These are phyloP conservation scores for Drosophila setifemur DNA, from an alignment of 1,140 invertebrate genomes.

Conservation along the genomic window DNA sequence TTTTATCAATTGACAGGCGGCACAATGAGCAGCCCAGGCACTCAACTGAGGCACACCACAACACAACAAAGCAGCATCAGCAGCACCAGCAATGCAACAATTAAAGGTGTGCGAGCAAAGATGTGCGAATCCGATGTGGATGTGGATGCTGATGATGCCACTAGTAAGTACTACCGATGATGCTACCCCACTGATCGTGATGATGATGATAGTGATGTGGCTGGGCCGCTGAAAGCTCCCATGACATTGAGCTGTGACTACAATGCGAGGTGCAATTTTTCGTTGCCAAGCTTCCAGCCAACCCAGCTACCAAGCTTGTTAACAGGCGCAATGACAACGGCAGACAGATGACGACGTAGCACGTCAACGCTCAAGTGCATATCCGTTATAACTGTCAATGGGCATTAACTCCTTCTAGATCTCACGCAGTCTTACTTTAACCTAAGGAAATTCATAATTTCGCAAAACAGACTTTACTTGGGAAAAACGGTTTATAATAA, in stretches of 20 bases:
- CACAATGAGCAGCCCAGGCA: conserved; percentile 63
- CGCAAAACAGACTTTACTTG: too few relatives aligned
- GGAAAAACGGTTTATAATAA: too few relatives aligned
- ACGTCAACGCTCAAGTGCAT: conserved; percentile 74
- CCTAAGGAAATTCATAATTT: background rate
- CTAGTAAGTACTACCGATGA: conserved; percentile 4
- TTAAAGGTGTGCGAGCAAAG: conserved; percentile 63
- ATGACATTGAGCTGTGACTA: conserved; percentile 72
- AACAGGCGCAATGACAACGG: conserved; percentile 57
- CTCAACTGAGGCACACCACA: conserved; percentile 62
- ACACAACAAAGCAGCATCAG: conserved; percentile 9
- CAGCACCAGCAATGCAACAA: conserved; percentile 60
- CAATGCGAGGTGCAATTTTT: conserved; percentile 58
- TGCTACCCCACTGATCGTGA: conserved; percentile 13
- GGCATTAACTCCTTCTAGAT: conserved; percentile 36
- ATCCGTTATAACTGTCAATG: conserved; percentile 75
- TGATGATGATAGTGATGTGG: conserved; percentile 24
- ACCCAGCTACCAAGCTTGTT: conserved; percentile 59
- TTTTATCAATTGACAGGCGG: conserved; percentile 76
- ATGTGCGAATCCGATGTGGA: conserved; percentile 41
- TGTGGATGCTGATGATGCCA: conserved; percentile 26
- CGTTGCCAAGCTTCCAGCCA: conserved; percentile 15
- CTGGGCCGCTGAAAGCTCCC: conserved; percentile 55
- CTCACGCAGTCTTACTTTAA: too few relatives aligned
- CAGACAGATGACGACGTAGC: conserved; percentile 59